These are phyloP conservation scores for Eilema depressum DNA, from an alignment of 2,888 invertebrate species.

Conservation along the genomic window DNA sequence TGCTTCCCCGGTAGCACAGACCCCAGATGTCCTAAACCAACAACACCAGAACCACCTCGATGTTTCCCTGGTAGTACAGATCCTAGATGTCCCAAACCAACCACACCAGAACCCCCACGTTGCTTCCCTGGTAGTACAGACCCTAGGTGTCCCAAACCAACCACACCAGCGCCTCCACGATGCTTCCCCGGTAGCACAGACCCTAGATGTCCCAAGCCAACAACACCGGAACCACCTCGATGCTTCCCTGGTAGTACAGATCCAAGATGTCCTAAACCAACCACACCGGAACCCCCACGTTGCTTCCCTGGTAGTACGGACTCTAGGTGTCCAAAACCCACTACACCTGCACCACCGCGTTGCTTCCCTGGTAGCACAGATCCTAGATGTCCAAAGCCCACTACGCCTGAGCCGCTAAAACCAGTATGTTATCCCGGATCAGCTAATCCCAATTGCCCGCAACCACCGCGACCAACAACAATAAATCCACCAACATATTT, in stretches of 20 bases:
- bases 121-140: conserved; percentile 57
- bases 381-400: conserved; percentile 29
- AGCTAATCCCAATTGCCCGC: conserved; percentile 54
- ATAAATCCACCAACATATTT: conserved; percentile 61
- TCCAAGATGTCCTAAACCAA: conserved; percentile 65
- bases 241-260: conserved; percentile 73
- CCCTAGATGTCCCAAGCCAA: background rate
- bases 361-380: conserved; percentile 15
- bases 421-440: conserved; percentile 55
- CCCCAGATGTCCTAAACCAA: conserved; percentile 53
- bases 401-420: conserved; percentile 39
- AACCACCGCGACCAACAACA: conserved; percentile 34
- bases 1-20: conserved; percentile 65
- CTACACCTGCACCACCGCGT: conserved; percentile 28
- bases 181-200: conserved; percentile 47
- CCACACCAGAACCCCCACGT: background rate
- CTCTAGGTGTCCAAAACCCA: conserved; percentile 61
- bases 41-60: conserved; percentile 39
- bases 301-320: conserved; percentile 55
- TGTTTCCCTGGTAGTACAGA: conserved; percentile 4
- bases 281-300: conserved; percentile 23
- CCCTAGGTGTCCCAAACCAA: conserved; percentile 49
- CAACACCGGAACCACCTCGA: conserved; percentile 41
- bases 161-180: conserved; percentile 14
- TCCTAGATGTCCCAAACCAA: background rate